These are phyloP conservation scores for Chesias legatella DNA, from an alignment of 2,888 invertebrate genomes.

Conservation along the genomic window DNA sequence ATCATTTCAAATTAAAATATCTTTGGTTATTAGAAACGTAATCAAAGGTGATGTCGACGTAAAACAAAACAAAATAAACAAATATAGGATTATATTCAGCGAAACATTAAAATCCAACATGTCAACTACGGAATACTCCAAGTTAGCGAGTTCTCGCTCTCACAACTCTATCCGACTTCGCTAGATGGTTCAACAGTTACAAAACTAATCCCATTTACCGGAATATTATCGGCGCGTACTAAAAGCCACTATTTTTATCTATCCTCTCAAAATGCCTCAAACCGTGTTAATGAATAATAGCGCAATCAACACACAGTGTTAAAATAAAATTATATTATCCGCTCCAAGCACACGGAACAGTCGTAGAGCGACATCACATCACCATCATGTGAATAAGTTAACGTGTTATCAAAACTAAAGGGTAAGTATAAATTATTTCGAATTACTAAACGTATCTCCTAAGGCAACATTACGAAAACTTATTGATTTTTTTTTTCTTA, in stretches of 20 bases:
- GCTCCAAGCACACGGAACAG: conserved; percentile 30
- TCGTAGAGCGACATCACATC: conserved; percentile 21
- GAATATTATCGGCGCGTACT: conserved; percentile 56
- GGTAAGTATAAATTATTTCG: conserved; percentile 50
- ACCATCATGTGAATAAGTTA: conserved; percentile 32
- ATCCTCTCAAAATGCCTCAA: conserved; percentile 64
- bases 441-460: conserved; percentile 64
- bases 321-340: conserved; percentile 40
- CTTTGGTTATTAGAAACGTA: no score
- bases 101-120: conserved; percentile 76
- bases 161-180: conserved; percentile 38
- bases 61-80: conserved; percentile 77
- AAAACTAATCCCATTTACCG: conserved; percentile 70
- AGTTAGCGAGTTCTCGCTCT: conserved; percentile 53
- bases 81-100: conserved; percentile 80
- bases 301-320: conserved; percentile 67
- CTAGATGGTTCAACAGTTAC: conserved; percentile 43
- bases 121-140: conserved; percentile 59
- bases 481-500: conserved; percentile 75
- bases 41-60: conserved; percentile 31
- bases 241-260: conserved; percentile 65
- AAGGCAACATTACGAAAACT: conserved; percentile 77
- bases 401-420: conserved; percentile 36
- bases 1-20: no score
- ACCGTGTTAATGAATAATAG: conserved; percentile 67